These are phyloP conservation scores for Asarcornis scutulata DNA, from an alignment of 2,113 vertebrate species.

Conservation along the genomic window DNA sequence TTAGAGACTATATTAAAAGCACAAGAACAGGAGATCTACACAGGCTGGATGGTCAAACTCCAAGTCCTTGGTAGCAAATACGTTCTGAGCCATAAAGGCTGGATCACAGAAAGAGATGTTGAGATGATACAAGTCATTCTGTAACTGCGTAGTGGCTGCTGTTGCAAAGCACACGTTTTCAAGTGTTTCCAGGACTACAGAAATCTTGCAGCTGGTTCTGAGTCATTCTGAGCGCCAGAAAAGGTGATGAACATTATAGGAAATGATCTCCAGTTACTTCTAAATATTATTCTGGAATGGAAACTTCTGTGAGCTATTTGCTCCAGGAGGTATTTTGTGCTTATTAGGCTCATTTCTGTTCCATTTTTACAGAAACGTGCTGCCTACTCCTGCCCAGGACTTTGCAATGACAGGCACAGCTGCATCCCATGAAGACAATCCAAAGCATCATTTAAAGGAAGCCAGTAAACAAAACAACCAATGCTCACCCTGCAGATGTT, in stretches of 20 bases:
- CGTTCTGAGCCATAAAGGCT: neutral
- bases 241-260: constrained; percentile 44
- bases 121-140: neutral
- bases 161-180: constrained; percentile 11
- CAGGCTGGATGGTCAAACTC: neutral
- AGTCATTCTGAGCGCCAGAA: constrained; percentile 55
- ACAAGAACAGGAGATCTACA: neutral
- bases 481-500: neutral
- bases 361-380: constrained; percentile 9
- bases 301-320: constrained; percentile 48
- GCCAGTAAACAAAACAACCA: neutral
- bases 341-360: constrained; percentile 46
- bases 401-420: neutral
- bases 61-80: neutral
- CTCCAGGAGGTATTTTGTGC: constrained; percentile 21
- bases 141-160: neutral
- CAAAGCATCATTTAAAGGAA: constrained; percentile 13
- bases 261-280: constrained; percentile 51
- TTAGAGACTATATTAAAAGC: neutral
- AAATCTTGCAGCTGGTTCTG: constrained; percentile 60
- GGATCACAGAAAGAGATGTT: neutral
- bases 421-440: constrained; percentile 27
- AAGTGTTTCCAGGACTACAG: constrained; percentile 30
- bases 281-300: constrained; percentile 54
- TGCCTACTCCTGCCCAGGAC: neutral